Evolutionary conservation across 2,797 vertebrate genomes (phyloP), one percentile per base, ranked within the genome.

Genomic region (Thunnus albacares): DNA sequence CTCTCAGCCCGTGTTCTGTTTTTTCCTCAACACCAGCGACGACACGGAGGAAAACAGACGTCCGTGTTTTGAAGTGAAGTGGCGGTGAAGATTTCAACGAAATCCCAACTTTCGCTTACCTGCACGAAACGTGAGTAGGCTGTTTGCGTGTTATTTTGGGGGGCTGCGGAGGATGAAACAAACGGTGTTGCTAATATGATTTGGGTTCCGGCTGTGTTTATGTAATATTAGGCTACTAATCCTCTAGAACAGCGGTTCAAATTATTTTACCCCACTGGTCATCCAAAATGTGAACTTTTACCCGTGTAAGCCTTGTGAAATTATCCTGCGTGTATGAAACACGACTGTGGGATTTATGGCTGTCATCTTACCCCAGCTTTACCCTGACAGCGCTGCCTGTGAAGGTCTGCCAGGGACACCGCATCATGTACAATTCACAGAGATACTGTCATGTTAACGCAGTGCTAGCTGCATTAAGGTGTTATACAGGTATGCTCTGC

Each of bases 191-290:
- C 85, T 84, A 79, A 79, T 79, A 73, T 75, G 87, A 76, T 89
- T 85, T 79, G 81, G 81, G 83, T 92, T 92, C 91, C 82, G 85
- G 86, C 78, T 81, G 89, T 91, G 91, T 95, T 95, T 94, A 94
- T 94, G 91, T 93, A 93, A 94, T 91, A 79, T 83, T 77, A 67
- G 69, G 45, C 73, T 74, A 62, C 43, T 85, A 82, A 89, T 81
- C 78, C 75, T 78, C 43, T 1, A 18, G 24, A 81, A 45, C 75
- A 24, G 47, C 61, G 64, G 66, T 65, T 58, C 12, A 26, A 81
- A 85, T 61, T 1, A 55, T 43, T 43, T 43, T 14, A 43, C 65
- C 55, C 3, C 15, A 12, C 41, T 1, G 47, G 3, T 55, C 5
- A 6, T 18, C 5, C 17, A 0, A 43, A 60, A 79, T 14, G 18